Evolutionary conservation across 1,140 invertebrate species (phyloP).

Genomic region (Drosophila lacteicornis): DNA sequence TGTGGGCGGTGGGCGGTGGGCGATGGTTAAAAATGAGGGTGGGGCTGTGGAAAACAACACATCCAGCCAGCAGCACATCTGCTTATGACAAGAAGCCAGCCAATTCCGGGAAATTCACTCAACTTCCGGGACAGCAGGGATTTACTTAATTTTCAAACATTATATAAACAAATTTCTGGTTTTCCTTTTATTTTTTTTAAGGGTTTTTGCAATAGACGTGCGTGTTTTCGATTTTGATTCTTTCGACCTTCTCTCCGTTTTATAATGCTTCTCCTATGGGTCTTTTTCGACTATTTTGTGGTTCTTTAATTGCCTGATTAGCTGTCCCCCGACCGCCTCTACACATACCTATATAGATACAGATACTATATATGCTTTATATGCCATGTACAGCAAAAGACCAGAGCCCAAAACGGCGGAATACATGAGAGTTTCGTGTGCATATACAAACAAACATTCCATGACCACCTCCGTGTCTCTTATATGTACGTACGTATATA

Average conservation of each 20-base stretch:
- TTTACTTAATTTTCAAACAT: background rate
- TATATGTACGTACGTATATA: slow-evolving; percentile 29
- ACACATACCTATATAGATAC: slow-evolving; percentile 14
- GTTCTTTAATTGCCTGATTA: slow-evolving; percentile 57
- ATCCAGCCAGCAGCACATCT: slow-evolving; percentile 5
- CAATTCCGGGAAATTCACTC: slow-evolving; percentile 13
- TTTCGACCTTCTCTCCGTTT: background rate
- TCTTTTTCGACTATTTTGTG: slow-evolving; percentile 41
- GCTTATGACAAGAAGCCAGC: slow-evolving; percentile 32
- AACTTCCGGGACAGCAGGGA: slow-evolving; percentile 2
- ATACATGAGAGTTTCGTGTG: slow-evolving; percentile 23
- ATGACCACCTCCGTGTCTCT: slow-evolving; percentile 20
- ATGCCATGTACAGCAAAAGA: slow-evolving; percentile 28
- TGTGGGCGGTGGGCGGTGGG: background rate
- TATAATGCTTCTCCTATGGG: slow-evolving; percentile 26
- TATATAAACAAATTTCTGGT: slow-evolving; percentile 17
- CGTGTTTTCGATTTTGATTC: slow-evolving; percentile 1
- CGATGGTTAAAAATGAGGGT: slow-evolving; percentile 12
- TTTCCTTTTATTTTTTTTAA: background rate
- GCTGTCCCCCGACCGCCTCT: slow-evolving; percentile 28
- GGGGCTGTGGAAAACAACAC: slow-evolving; percentile 22
- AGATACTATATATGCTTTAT: slow-evolving; percentile 15
- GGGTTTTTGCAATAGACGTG: slow-evolving; percentile 8
- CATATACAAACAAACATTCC: slow-evolving; percentile 47
- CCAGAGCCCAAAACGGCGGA: slow-evolving; percentile 45